Evolutionary conservation across 2,888 invertebrate genomes (phyloP), one percentile per base, ranked within the genome.

Genomic region (Tenthredo distinguenda): DNA sequence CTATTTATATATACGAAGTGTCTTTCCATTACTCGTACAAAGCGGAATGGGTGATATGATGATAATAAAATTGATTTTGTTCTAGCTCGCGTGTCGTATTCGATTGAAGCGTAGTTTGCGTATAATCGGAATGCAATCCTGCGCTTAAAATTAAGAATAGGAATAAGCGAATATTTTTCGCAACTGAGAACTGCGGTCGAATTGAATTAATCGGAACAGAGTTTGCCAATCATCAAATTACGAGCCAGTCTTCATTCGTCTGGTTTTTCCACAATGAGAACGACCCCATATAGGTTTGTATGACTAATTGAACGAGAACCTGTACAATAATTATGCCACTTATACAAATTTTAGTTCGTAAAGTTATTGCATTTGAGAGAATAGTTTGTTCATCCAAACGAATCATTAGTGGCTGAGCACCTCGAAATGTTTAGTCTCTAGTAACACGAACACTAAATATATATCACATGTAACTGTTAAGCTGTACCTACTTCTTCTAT

Each of bases 401-500:
- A 74, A 74, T 74, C 74, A 74, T 74, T 43, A 43, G 9, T 43
- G 43, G 31, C 43, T 43, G 74, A 40, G 26, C 43, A 26, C 31
- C 21, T 21, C 43, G 12, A 43, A 26, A 43, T 43, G 40, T 43
- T 40, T 21, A 47, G 40, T n/a, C 43, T 40, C 77, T n/a, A 26
- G 47, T 26, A 40, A 50, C 55, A 50, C 50, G 26, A 47, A 6
- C 34, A 34, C 77, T 31, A 55, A 77, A 77, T 77, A 77, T 55
- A 34, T 74, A 43, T 47, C 74, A 74, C 12, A 26, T 43, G 43
- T 74, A 74, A 43, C 10, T 72, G 43, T 37, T 40, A 21, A 74
- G 43, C 40, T 40, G 40, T 79, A 79, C 55, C 40, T 3, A 31
- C 9, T 77, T 81, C 62, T 58, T 62, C 79, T 62, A 34, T 37